These are phyloP conservation scores for Catharus ustulatus DNA, from an alignment of 2,797 vertebrate species.

Conservation along the genomic window DNA sequence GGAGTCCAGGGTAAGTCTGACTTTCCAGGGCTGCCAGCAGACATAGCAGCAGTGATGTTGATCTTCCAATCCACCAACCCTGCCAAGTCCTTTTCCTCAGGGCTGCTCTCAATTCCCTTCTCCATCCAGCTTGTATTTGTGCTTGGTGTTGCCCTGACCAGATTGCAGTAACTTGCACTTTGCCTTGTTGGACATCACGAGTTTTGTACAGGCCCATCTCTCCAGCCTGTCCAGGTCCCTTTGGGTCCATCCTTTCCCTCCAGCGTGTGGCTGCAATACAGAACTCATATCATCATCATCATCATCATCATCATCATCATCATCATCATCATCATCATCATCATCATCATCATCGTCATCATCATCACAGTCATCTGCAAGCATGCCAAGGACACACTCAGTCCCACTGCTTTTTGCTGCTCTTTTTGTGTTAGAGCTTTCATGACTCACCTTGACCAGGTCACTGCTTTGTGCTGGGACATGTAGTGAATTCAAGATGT, in stretches of 20 bases:
- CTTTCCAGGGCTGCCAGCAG: background rate
- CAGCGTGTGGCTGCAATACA: background rate
- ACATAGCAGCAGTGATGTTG: background rate
- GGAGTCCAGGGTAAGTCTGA: no score
- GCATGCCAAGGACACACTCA: background rate
- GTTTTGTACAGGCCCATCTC: background rate
- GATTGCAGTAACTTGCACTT: background rate
- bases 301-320: no score
- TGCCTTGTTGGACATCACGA: background rate
- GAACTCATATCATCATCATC: background rate
- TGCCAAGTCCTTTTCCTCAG: background rate
- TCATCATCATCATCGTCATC: no score
- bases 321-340: no score
- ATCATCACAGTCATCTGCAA: no score
- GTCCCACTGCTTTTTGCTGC: background rate
- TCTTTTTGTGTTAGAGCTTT: background rate
- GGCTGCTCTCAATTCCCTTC: background rate
- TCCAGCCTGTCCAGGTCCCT: background rate
- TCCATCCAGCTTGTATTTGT: background rate
- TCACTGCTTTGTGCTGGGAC: background rate
- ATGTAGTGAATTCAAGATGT: background rate
- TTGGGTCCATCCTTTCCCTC: background rate
- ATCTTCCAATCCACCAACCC: background rate
- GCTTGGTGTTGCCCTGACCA: no score
- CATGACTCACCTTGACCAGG: background rate